Evolutionary conservation across 2,888 invertebrate species (phyloP).

Genomic region (Watsonalla cultraria): DNA sequence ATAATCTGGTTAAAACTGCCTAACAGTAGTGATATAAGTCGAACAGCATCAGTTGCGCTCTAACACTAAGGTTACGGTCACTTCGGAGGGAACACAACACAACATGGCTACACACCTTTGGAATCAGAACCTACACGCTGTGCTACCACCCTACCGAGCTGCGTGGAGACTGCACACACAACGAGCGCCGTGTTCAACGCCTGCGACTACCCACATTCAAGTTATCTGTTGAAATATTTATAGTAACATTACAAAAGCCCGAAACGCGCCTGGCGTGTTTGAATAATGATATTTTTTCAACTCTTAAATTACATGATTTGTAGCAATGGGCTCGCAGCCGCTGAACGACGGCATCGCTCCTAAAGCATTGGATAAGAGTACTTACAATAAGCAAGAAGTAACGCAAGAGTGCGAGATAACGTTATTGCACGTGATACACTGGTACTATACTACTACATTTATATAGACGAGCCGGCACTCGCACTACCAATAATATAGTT

Average conservation of each 20-base stretch:
- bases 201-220: no score
- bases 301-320: no score
- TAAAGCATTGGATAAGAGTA: slow-evolving; percentile 8
- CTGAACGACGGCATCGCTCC: no score
- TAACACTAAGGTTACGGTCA: slow-evolving; percentile 20
- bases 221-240: no score
- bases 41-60: slow-evolving; percentile 27
- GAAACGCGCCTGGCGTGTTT: no score
- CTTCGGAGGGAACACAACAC: slow-evolving; percentile 21
- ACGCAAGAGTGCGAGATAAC: slow-evolving; percentile 4
- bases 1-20: slow-evolving; percentile 59
- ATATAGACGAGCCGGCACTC: slow-evolving; percentile 10
- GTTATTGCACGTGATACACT: slow-evolving; percentile 57
- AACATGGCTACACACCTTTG: slow-evolving; percentile 49
- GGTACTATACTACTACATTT: slow-evolving; percentile 32
- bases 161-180: no score
- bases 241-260: no score
- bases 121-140: slow-evolving; percentile 46
- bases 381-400: background rate
- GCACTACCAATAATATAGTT: background rate
- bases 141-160: slow-evolving; percentile 19
- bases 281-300: no score
- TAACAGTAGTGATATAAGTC: slow-evolving; percentile 28
- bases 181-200: no score
- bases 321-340: no score